Percentiles rank a stretch among this genome's conserved stretches.
Conservation (phyloP, 2,797 vertebrate genomes). For the Cynopterus sphinx region DNA sequence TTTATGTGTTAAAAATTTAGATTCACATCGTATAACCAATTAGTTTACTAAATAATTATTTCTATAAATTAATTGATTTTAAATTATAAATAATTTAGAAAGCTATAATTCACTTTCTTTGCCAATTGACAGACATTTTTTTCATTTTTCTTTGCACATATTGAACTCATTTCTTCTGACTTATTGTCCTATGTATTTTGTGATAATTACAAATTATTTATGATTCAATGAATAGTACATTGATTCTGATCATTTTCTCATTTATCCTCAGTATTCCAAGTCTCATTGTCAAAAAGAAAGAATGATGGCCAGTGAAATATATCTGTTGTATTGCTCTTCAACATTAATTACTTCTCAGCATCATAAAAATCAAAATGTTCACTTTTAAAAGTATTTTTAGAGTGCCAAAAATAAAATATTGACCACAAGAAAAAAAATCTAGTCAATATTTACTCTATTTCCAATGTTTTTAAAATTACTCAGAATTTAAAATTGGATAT, state of each 20-base stretch:
- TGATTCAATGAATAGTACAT: neutral
- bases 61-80: constrained; percentile 11
- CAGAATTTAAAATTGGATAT: neutral
- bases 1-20: constrained; percentile 6
- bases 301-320: neutral
- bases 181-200: constrained; percentile 22
- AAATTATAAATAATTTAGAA: constrained; percentile 46
- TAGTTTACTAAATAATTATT: constrained; percentile 51
- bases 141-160: neutral
- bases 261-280: neutral
- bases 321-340: neutral
- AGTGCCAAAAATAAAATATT: neutral
- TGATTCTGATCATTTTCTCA: neutral
- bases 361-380: neutral
- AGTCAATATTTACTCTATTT: neutral
- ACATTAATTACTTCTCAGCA: neutral
- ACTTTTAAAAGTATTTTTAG: neutral
- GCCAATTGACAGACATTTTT: neutral
- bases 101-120: neutral
- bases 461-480: neutral
- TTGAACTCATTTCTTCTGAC: neutral
- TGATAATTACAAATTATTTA: constrained; percentile 23
- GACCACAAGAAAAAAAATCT: neutral
- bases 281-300: neutral
- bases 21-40: neutral